Evolutionary conservation across 2,113 vertebrate species (phyloP).

Genomic region (Muntiacus muntjak): DNA sequence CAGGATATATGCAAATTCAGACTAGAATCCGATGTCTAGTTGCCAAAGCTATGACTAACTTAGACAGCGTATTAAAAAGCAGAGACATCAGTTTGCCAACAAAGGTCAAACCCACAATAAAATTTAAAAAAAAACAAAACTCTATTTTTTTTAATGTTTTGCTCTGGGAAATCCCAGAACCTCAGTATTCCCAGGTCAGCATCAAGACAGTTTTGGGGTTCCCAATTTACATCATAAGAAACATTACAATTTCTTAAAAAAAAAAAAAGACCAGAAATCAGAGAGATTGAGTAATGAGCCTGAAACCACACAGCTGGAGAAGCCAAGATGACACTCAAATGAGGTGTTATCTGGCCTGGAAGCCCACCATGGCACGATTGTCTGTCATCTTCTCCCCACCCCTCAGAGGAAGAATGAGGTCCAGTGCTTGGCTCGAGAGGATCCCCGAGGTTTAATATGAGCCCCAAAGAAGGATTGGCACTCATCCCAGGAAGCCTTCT

Average conservation of each 20-base stretch:
- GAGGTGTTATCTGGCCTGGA: neutral
- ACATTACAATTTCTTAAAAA: neutral
- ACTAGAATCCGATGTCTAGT: neutral
- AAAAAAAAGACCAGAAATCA: neutral
- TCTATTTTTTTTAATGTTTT: neutral
- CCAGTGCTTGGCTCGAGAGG: neutral
- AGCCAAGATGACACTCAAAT: neutral
- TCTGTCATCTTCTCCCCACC: neutral
- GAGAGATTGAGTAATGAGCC: neutral
- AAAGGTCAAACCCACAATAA: neutral
- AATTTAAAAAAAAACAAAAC: neutral
- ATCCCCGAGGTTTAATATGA: neutral
- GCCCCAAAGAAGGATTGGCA: neutral
- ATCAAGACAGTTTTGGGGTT: neutral
- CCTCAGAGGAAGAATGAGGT: neutral
- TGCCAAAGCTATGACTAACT: neutral
- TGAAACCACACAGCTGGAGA: neutral
- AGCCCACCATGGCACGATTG: rapidly evolving
- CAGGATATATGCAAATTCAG: neutral
- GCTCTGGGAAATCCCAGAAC: neutral
- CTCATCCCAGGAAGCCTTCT: neutral
- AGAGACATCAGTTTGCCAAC: neutral
- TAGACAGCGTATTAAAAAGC: neutral
- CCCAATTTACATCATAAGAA: neutral
- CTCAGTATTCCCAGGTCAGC: neutral